Evolutionary conservation across 30 jellyfish, hydroid and myxozoan species (phyloP), one percentile per base, ranked within the genome.

Genomic region (Pseudorhiza aurosa): DNA sequence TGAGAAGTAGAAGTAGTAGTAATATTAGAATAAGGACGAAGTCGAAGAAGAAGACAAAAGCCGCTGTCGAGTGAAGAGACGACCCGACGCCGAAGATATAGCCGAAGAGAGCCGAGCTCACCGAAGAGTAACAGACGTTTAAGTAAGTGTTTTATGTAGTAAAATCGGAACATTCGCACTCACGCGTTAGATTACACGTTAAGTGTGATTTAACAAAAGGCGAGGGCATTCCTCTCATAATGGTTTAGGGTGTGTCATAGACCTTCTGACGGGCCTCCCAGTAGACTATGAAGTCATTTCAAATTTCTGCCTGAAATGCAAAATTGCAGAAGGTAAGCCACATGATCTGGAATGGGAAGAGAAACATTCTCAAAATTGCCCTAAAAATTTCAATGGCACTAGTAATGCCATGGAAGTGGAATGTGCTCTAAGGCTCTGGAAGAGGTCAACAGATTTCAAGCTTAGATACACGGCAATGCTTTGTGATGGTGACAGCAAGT

Each of bases 401-500:
- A 19, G 55, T 29, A 49, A 49, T 46, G 76, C 85, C 4, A 71
- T 71, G 85, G 85, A 71, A 29, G 85, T 29, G 12, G 75, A 71
- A 29, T 25, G 51, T 71, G 85, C 85, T 17, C 15, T 2, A 45
- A 15, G 33, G 14, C 55, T 71, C 4, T 71, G 85, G 85, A 12
- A 31, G 12, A 2, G 75, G 4, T 71, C 85, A 29, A 15, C 70
- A 9, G 24, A 45, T 24, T 44, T 25, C 76, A 71, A 71, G 26
- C 50, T 71, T 4, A 45, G 85, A 26, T 71, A 71, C 31, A 46
- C 50, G 14, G 46, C 85, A 1, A 42, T 67, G 58, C 25, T 75
- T 1, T 51, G 39, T 4, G 79, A 75, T 75, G 88, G 88, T 29
- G 82, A 51, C 80, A 67, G 75, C 53, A 60, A 60, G 55, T 60